Evolutionary conservation across 2,113 vertebrate species (phyloP).

Genomic region (Melanerpes formicivorus): DNA sequence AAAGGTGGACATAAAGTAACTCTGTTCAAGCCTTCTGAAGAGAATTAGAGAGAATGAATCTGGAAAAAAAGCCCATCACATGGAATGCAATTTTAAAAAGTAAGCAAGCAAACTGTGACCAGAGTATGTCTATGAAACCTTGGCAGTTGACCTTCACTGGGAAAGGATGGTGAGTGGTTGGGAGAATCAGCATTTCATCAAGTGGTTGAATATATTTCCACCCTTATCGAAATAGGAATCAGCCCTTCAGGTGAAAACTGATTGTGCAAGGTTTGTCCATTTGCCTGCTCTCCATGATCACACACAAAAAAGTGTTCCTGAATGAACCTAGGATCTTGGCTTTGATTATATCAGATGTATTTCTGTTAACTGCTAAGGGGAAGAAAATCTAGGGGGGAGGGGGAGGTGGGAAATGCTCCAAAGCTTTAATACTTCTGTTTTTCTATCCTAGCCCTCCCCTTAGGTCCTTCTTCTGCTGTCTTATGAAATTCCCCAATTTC

Average conservation of each 20-base stretch:
- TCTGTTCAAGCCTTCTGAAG: slow-evolving; percentile 11
- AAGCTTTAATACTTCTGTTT: slow-evolving; percentile 20
- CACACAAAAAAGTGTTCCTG: slow-evolving; percentile 32
- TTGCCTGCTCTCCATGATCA: slow-evolving; percentile 30
- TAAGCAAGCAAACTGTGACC: slow-evolving; percentile 17
- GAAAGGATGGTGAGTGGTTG: slow-evolving; percentile 53
- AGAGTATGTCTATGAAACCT: slow-evolving; percentile 32
- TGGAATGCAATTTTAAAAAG: slow-evolving; percentile 29
- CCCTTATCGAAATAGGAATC: slow-evolving; percentile 10
- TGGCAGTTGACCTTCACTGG: slow-evolving; percentile 68
- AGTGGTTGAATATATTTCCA: slow-evolving; percentile 31
- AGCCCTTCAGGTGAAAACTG: slow-evolving; percentile 50
- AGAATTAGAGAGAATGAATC: slow-evolving; percentile 11
- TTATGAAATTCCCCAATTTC: slow-evolving; percentile 27
- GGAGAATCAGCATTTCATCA: slow-evolving; percentile 38
- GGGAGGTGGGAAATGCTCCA: background rate
- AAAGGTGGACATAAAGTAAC: background rate
- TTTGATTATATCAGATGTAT: slow-evolving; percentile 30
- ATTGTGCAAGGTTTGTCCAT: slow-evolving; percentile 33
- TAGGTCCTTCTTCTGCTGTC: slow-evolving; percentile 14
- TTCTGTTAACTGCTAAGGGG: background rate
- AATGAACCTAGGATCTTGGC: slow-evolving; percentile 10
- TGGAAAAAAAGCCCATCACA: background rate
- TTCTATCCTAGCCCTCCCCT: background rate
- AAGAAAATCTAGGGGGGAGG: background rate